Evolutionary conservation across 1,140 invertebrate genomes (phyloP).

Genomic region (Bombus vancouverensis): DNA sequence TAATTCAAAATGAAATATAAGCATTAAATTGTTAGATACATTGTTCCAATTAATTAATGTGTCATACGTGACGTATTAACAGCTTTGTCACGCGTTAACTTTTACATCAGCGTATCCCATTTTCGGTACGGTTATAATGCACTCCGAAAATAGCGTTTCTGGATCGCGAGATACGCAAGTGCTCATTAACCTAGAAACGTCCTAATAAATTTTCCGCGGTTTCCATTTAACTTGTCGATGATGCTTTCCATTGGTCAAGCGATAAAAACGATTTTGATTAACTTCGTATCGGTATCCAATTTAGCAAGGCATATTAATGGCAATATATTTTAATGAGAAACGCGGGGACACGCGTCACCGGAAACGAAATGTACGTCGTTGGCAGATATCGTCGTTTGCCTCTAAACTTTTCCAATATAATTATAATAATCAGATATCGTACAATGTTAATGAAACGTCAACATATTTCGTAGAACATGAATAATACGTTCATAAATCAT

Average conservation of each 20-base stretch:
- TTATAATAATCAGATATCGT: too few relatives aligned
- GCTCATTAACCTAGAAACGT: slow-evolving; percentile 47
- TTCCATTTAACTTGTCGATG: slow-evolving; percentile 34
- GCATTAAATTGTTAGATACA: neutral
- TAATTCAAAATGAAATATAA: neutral
- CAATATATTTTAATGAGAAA: slow-evolving; percentile 41
- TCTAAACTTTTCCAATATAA: neutral
- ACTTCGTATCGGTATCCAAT: slow-evolving; percentile 27
- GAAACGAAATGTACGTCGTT: neutral
- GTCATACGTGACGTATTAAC: neutral
- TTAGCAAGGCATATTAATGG: slow-evolving; percentile 25
- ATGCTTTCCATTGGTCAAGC: slow-evolving; percentile 16
- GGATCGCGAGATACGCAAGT: slow-evolving; percentile 6
- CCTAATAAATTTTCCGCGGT: slow-evolving; percentile 30
- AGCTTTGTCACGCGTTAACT: neutral
- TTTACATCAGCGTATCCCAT: neutral
- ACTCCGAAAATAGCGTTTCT: neutral
- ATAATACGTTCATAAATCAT: too few relatives aligned
- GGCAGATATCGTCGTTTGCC: neutral
- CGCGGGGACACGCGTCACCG: neutral
- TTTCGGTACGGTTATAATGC: slow-evolving; percentile 12
- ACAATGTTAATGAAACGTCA: too few relatives aligned
- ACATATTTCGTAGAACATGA: too few relatives aligned
- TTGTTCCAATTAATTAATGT: slow-evolving; percentile 4
- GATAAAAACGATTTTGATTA: slow-evolving; percentile 44